Conservation (phyloP, 2,797 vertebrate species). For the Bradypodion pumilum region DNA sequence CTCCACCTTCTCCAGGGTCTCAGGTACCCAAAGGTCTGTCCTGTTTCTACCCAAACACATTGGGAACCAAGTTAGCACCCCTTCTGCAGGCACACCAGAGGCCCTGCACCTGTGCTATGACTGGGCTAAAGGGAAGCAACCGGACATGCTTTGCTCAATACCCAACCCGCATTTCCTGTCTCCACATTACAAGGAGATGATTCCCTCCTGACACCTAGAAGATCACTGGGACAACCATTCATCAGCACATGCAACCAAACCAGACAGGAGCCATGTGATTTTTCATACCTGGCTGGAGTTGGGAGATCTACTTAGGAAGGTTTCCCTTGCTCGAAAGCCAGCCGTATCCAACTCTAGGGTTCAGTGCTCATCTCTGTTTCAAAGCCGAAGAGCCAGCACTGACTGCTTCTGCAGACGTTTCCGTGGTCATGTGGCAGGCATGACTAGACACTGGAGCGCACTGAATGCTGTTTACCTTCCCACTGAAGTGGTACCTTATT, state of each 20-base stretch:
- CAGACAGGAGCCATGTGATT: background rate
- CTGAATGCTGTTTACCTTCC: no score
- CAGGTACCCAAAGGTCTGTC: background rate
- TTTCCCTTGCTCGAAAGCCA: no score
- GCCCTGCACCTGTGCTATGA: background rate
- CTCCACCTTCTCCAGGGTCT: background rate
- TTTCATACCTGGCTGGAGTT: background rate
- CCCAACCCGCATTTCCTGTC: constrained; percentile 4
- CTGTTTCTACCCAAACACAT: no score
- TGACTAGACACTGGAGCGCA: no score
- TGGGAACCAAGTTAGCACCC: no score
- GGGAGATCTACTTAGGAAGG: background rate
- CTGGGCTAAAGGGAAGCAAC: background rate
- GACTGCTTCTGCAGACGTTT: no score
- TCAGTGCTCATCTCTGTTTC: no score
- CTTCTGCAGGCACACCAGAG: background rate
- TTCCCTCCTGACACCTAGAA: constrained; percentile 24
- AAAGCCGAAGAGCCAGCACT: no score
- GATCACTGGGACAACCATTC: constrained; percentile 32
- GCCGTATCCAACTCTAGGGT: no score
- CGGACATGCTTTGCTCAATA: accelerated
- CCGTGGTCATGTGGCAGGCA: no score
- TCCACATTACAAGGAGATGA: background rate
- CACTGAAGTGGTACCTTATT: no score
- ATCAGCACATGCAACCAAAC: background rate